Conservation (phyloP, 2,888 invertebrate species). For the Dicranocentrus wangi region DNA sequence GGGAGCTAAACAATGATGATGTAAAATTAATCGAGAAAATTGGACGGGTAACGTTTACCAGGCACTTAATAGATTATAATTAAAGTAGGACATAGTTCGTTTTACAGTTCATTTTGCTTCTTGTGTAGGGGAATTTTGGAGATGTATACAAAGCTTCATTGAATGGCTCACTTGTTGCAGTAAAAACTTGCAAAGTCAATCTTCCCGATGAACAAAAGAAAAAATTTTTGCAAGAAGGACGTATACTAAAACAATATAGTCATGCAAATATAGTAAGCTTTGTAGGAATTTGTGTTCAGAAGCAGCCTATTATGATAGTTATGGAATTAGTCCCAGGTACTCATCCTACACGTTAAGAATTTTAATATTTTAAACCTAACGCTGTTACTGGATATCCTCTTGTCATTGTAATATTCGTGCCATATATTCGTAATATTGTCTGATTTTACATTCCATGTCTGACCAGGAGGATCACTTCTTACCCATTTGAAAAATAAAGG, state of each 20-base stretch:
- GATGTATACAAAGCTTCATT: slow-evolving; percentile 95
- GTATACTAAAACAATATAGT: slow-evolving; percentile 92
- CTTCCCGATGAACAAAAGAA: slow-evolving; percentile 93
- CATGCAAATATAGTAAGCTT: slow-evolving; percentile 97
- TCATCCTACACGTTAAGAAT: too few species aligned
- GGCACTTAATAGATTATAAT: neutral
- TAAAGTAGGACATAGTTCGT: too few species aligned
- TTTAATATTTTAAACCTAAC: too few species aligned
- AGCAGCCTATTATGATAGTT: slow-evolving; percentile 98
- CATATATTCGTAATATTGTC: too few species aligned
- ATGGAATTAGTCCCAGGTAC: slow-evolving; percentile 95
- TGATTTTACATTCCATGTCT: too few species aligned
- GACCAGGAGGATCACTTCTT: slow-evolving; percentile 88
- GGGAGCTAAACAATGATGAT: slow-evolving; percentile 97
- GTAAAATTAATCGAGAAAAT: slow-evolving; percentile 93
- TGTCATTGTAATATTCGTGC: too few species aligned
- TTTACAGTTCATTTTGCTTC: too few species aligned
- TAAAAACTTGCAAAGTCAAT: slow-evolving; percentile 95
- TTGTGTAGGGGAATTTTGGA: slow-evolving; percentile 98
- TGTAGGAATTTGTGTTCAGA: slow-evolving; percentile 97
- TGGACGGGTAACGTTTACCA: slow-evolving; percentile 83
- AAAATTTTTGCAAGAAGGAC: slow-evolving; percentile 95
- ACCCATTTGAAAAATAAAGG: slow-evolving; percentile 90
- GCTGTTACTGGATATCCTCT: too few species aligned
- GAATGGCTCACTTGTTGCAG: slow-evolving; percentile 90